Evolutionary conservation across 2,113 vertebrate species (phyloP).

Genomic region (Anolis sagrei): DNA sequence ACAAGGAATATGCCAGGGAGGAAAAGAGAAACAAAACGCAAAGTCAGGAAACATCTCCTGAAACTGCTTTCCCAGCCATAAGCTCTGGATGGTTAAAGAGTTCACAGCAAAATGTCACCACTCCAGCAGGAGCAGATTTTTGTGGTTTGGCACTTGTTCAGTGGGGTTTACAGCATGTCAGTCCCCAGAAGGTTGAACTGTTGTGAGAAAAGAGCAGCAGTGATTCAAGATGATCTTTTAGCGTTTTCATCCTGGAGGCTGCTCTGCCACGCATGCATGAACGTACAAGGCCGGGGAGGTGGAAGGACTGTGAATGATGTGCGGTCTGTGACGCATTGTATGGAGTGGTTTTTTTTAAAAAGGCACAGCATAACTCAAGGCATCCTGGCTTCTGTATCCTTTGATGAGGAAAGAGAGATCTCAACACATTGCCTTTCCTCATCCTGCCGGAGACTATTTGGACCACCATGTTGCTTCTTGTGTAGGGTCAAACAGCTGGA

Average conservation of each 20-base stretch:
- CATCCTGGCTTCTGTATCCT: background rate
- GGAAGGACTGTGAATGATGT: constrained; percentile 26
- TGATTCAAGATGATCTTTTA: constrained; percentile 37
- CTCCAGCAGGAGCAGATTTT: constrained; percentile 47
- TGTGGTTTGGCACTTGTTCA: constrained; percentile 52
- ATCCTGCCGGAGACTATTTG: background rate
- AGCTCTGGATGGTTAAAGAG: background rate
- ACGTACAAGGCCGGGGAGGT: constrained; percentile 14
- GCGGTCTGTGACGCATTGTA: background rate
- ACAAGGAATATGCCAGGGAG: background rate
- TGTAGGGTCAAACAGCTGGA: background rate
- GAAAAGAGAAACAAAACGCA: constrained; percentile 31
- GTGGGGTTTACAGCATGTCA: constrained; percentile 53
- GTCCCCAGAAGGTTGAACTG: constrained; percentile 41
- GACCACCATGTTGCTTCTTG: background rate
- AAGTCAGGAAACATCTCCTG: constrained; percentile 24
- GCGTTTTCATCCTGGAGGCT: constrained; percentile 37
- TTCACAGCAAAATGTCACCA: constrained; percentile 34
- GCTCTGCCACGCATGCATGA: fast-evolving
- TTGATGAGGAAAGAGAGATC: background rate
- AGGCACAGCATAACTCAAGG: background rate
- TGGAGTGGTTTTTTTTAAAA: background rate
- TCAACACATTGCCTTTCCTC: constrained; percentile 1
- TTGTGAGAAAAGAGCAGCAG: constrained; percentile 53
- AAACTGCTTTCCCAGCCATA: constrained; percentile 33